A percentile compares a stretch with the other conserved stretches of the same genome.
Evolutionary conservation across 2,113 vertebrate species (phyloP).

Genomic region (Hyperopisus bebe): DNA sequence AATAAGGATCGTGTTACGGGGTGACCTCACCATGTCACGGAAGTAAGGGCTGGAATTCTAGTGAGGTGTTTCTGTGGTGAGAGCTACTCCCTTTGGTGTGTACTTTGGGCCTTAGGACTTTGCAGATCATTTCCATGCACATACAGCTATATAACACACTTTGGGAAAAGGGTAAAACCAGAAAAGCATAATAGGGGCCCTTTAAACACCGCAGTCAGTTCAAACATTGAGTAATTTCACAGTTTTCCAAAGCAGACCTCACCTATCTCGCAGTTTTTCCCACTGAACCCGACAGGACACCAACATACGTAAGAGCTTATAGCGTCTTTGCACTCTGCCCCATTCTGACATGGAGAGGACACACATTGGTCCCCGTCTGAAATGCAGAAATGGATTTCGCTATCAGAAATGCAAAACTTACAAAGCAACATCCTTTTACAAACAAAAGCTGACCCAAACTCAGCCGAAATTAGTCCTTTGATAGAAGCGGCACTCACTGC

Average conservation of each 20-base stretch:
- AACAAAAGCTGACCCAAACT: neutral
- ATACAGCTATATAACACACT: neutral
- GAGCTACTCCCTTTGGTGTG: neutral
- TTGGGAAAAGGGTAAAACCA: neutral
- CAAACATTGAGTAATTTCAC: neutral
- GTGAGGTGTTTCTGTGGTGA: neutral
- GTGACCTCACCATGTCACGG: neutral
- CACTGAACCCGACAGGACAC: constrained; percentile 70
- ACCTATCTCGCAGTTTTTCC: constrained; percentile 91
- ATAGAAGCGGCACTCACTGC: neutral
- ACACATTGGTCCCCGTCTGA: constrained; percentile 86
- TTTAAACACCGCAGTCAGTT: neutral
- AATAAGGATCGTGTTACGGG: neutral
- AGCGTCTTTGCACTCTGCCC: constrained; percentile 68
- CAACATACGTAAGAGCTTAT: constrained; percentile 73
- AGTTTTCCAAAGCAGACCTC: constrained; percentile 26
- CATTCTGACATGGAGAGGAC: constrained; percentile 79
- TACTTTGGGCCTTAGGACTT: neutral
- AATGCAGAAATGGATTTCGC: constrained; percentile 10
- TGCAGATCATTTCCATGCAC: neutral
- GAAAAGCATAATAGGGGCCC: neutral
- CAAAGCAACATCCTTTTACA: neutral
- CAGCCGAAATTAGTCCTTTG: neutral
- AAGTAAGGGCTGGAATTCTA: neutral
- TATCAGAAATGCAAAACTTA: neutral